These are phyloP conservation scores for Sebastes paucispinis DNA, from an alignment of 2,797 vertebrate genomes.

Conservation along the genomic window DNA sequence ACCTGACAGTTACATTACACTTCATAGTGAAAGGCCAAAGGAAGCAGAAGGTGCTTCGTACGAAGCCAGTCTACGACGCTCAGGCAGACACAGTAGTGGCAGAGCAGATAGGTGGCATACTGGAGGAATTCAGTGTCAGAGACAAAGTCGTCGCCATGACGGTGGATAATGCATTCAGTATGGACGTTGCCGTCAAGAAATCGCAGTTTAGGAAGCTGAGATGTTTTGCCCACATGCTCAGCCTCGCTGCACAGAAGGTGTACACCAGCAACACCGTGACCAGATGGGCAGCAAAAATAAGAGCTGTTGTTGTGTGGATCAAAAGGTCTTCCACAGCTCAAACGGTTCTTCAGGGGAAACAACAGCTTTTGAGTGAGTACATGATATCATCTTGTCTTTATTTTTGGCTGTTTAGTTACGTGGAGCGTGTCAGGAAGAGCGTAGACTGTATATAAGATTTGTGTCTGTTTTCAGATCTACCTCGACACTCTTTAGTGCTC, in stretches of 20 bases:
- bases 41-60: slow-evolving; percentile 6
- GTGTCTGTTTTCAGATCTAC: background rate
- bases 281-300: background rate
- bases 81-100: background rate
- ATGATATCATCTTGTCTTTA: background rate
- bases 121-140: slow-evolving; percentile 7
- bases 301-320: background rate
- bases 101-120: background rate
- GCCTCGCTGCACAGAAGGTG: slow-evolving; percentile 2
- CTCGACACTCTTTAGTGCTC: background rate
- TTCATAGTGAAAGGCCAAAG: background rate
- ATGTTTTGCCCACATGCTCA: background rate
- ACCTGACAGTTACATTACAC: slow-evolving; percentile 4
- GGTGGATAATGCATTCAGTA: too few species aligned
- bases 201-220: background rate
- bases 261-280: background rate
- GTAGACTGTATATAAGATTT: background rate
- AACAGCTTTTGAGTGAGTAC: slow-evolving; percentile 12
- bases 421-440: background rate
- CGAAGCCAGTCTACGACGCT: background rate
- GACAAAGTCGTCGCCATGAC: slow-evolving; percentile 15
- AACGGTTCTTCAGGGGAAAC: background rate
- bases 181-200: background rate
- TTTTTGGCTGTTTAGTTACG: background rate
- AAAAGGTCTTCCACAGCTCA: background rate